Conservation (phyloP, 2,797 vertebrate genomes). For the Manis pentadactyla region DNA sequence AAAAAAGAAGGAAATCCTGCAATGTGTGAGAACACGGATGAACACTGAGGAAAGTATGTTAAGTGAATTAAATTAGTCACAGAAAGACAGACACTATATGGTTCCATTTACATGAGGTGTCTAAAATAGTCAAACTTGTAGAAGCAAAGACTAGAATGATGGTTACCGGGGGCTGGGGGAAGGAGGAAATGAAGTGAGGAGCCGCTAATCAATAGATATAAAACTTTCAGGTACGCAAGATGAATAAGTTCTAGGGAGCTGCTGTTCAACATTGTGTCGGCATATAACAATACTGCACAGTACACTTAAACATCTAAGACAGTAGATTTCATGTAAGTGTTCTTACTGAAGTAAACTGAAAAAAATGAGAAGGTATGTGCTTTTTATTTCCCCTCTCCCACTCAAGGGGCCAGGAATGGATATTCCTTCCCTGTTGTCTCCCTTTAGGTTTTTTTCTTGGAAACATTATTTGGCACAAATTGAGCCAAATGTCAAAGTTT, state of each 20-base stretch:
- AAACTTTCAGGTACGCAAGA: neutral
- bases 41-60: neutral
- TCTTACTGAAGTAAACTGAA: neutral
- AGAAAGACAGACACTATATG: neutral
- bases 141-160: neutral
- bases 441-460: neutral
- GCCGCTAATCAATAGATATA: neutral
- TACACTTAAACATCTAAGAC: neutral
- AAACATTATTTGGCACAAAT: neutral
- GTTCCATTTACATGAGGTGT: neutral
- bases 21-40: neutral
- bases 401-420: neutral
- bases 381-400: neutral
- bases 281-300: accelerated
- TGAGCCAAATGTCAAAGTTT: constrained; percentile 9
- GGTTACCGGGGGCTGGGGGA: neutral
- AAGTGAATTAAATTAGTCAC: neutral
- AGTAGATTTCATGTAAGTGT: neutral
- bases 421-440: neutral
- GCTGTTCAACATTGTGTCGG: neutral
- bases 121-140: neutral
- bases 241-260: neutral
- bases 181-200: too few species aligned
- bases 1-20: neutral
- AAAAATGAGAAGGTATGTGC: neutral